Evolutionary conservation across 1,140 invertebrate species (phyloP).

Genomic region (Druon quercuslanigerum): DNA sequence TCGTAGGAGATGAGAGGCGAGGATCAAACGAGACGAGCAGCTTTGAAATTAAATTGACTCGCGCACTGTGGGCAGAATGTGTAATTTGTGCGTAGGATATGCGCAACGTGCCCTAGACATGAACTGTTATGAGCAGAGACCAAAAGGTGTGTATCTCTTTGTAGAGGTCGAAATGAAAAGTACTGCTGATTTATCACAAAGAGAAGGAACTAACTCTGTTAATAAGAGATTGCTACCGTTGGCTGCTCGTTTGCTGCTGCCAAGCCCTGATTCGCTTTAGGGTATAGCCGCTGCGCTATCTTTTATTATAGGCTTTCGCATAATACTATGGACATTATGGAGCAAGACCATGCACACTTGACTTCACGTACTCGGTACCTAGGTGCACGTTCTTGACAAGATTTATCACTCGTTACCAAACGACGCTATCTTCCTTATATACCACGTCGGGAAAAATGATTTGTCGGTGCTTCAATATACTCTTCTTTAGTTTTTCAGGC

Average conservation of each 20-base stretch:
- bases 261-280: constrained; percentile 16
- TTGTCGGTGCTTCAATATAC: too few species aligned
- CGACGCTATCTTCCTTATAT: constrained; percentile 3
- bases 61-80: background rate
- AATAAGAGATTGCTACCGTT: constrained; percentile 29
- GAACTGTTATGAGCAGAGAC: background rate
- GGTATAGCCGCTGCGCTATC: constrained; percentile 8
- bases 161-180: constrained; percentile 8
- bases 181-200: constrained; percentile 1
- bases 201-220: constrained; percentile 25
- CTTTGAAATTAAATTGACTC: constrained; percentile 22
- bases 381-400: constrained; percentile 8
- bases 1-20: background rate
- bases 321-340: constrained; percentile 20
- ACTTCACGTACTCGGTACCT: background rate
- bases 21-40: constrained; percentile 11
- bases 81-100: constrained; percentile 5
- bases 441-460: background rate
- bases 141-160: background rate
- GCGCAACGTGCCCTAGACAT: constrained; percentile 9
- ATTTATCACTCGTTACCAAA: constrained; percentile 16
- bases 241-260: constrained; percentile 1
- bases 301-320: constrained; percentile 22
- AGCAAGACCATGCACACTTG: constrained; percentile 1
- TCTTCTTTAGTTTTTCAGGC: too few species aligned